Conservation (phyloP, 1,140 invertebrate species). For the Sweltsa coloradensis region DNA sequence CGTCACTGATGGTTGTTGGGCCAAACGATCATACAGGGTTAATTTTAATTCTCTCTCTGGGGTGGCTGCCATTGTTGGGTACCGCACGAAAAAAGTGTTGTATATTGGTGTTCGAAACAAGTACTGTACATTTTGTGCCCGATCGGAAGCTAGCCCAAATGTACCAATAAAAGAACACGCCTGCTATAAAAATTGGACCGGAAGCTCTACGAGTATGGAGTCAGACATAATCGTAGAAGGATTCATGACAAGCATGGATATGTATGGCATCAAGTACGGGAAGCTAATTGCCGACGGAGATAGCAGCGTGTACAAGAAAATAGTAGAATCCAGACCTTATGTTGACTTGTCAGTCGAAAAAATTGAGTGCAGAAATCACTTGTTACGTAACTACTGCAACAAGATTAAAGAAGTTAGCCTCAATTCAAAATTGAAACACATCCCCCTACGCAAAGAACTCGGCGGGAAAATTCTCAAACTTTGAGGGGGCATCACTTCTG, state of each 20-base stretch:
- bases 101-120: constrained; percentile 28
- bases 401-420: background rate
- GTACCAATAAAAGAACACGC: background rate
- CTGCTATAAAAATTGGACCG: constrained; percentile 7
- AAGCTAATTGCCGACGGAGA: constrained; percentile 2
- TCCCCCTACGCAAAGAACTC: background rate
- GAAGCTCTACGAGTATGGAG: constrained; percentile 7
- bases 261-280: constrained; percentile 7
- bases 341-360: constrained; percentile 1
- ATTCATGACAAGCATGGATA: constrained; percentile 1
- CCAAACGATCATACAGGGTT: constrained; percentile 23
- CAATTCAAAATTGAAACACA: background rate
- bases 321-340: constrained; percentile 1
- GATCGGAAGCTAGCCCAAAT: constrained; percentile 16
- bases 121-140: constrained; percentile 25
- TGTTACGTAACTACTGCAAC: background rate
- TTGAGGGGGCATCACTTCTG: background rate
- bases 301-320: constrained; percentile 9
- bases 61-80: constrained; percentile 25
- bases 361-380: constrained; percentile 1
- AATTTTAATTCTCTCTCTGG: constrained; percentile 22
- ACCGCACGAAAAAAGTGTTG: constrained; percentile 26
- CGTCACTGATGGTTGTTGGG: constrained; percentile 24
- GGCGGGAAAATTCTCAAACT: background rate
- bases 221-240: constrained; percentile 2